Conservation (phyloP, 2,888 invertebrate genomes). For the Acronicta psi region DNA sequence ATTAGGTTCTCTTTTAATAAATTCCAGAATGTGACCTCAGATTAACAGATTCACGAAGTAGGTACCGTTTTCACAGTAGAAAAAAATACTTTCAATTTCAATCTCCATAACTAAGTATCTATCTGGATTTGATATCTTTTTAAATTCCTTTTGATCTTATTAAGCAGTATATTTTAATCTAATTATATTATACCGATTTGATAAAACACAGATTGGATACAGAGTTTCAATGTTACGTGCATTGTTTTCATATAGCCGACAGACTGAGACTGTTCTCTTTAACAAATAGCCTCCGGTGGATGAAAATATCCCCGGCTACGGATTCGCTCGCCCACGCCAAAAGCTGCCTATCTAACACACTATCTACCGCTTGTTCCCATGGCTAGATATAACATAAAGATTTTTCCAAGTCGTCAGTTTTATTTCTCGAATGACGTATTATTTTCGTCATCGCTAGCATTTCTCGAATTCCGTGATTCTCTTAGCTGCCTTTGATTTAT, state of each 20-base stretch:
- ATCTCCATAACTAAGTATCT: conserved; percentile 13
- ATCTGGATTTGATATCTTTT: neutral
- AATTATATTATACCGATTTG: neutral
- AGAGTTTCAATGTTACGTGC: conserved; percentile 34
- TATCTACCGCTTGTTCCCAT: conserved; percentile 66
- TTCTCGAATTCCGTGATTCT: conserved; percentile 47
- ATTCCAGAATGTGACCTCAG: conserved; percentile 4
- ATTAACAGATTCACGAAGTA: conserved; percentile 6
- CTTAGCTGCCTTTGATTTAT: conserved; percentile 44
- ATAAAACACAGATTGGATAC: conserved; percentile 23
- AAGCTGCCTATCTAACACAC: conserved; percentile 60
- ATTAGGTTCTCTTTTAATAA: conserved; percentile 8
- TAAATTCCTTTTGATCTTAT: no score
- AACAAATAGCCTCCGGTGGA: conserved; percentile 53
- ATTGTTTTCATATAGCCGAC: conserved; percentile 50
- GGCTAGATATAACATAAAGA: conserved; percentile 58
- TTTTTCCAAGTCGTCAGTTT: conserved; percentile 49
- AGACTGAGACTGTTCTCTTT: conserved; percentile 55
- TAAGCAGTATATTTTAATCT: no score
- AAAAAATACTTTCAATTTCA: conserved; percentile 4
- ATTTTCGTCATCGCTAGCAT: conserved; percentile 44
- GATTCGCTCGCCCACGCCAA: conserved; percentile 71
- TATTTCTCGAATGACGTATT: conserved; percentile 46
- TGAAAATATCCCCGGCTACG: conserved; percentile 74
- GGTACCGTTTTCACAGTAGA: neutral